phyloP scores from a whole-genome alignment of 2,888 invertebrate species.

The Scelioninae gen. 1 region DNA sequence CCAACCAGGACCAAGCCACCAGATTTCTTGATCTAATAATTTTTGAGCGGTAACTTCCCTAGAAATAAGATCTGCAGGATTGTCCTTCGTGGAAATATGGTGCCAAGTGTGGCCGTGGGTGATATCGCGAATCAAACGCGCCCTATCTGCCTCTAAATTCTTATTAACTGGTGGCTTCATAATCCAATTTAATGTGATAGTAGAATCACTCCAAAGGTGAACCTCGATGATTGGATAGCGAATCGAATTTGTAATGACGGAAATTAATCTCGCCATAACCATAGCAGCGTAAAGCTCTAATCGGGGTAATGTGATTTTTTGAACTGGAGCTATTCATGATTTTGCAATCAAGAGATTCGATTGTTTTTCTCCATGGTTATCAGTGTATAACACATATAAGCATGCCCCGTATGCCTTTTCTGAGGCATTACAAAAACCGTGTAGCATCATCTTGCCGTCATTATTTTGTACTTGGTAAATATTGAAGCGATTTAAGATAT shows the following conservation, averaged over 20 bases:
- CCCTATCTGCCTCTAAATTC: neutral
- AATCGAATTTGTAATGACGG: neutral
- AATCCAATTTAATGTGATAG: conserved; percentile 49
- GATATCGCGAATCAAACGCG: neutral
- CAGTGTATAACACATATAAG: conserved; percentile 55
- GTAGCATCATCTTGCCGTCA: conserved; percentile 36
- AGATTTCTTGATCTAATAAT: neutral
- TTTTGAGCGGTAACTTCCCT: neutral
- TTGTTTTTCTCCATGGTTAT: neutral
- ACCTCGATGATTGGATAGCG: neutral
- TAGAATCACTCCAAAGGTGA: conserved; percentile 50
- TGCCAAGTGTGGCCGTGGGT: neutral
- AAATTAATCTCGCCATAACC: neutral
- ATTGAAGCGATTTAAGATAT: neutral
- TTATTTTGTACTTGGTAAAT: conserved; percentile 1
- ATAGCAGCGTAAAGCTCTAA: conserved; percentile 18
- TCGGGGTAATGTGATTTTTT: conserved; percentile 6
- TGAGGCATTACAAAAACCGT: conserved; percentile 60
- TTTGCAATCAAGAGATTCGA: conserved; percentile 10
- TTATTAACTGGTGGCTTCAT: neutral
- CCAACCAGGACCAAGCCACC: conserved; percentile 14
- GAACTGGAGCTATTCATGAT: conserved; percentile 19
- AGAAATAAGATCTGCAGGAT: conserved; percentile 7
- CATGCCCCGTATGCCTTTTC: neutral
- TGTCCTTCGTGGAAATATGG: neutral